Percentiles rank a stretch among this genome's conserved stretches.
Conservation (phyloP, 2,113 vertebrate genomes). For the Xenus cinereus region DNA sequence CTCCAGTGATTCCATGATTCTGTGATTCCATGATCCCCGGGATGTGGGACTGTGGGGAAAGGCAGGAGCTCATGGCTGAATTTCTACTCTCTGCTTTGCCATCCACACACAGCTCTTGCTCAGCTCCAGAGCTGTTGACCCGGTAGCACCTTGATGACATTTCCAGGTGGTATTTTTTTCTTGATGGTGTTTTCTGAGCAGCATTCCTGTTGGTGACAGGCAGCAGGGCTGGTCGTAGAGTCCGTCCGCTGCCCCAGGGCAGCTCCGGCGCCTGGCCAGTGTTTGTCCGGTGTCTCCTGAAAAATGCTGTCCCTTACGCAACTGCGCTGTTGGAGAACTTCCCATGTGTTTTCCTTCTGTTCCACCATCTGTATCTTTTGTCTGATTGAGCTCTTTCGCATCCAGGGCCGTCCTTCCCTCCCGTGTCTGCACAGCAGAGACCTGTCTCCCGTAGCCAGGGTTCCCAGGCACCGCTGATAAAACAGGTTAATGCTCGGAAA, state of each 20-base stretch:
- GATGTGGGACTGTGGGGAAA: neutral
- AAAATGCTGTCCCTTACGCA: neutral
- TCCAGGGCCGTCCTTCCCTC: neutral
- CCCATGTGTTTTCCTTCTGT: neutral
- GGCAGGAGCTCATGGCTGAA: neutral
- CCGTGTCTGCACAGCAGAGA: neutral
- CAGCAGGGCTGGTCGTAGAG: neutral
- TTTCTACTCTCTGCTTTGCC: neutral
- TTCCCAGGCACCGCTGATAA: neutral
- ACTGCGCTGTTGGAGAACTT: neutral
- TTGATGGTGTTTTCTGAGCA: neutral
- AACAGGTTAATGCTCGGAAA: neutral
- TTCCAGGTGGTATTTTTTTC: neutral
- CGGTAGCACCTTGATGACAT: rapidly evolving
- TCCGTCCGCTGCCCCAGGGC: neutral
- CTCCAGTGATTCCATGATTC: no score
- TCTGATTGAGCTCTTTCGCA: neutral
- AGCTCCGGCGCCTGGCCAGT: neutral
- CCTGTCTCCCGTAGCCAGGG: neutral
- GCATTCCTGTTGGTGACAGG: neutral
- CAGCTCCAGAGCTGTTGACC: neutral
- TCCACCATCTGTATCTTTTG: neutral
- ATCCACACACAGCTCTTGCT: neutral
- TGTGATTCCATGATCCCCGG: neutral
- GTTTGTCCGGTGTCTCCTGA: neutral